Base-by-base conservation (phyloP, 2,888 invertebrate species). In the Oxyscelio sp. region DNA sequence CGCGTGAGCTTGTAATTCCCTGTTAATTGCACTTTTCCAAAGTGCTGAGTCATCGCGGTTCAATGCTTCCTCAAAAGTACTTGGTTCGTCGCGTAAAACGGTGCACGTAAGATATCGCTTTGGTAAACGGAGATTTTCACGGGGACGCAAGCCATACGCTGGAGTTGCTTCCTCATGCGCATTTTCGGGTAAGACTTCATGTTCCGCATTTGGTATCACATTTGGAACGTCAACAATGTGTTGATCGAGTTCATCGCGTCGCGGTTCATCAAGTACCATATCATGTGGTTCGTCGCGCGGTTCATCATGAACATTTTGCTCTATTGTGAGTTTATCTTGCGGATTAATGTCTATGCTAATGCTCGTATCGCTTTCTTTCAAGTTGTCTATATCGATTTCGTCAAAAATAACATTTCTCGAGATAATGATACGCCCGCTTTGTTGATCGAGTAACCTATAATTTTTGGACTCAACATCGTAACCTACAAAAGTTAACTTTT, bases 381-480 rank as follows among this genome's bases (percentile, higher is more conserved):
- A 4, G 27, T 6, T 27, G 27, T 27, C 27, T 27, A 6, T 5
- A 4, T 27, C 27, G 6, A 11, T 2, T 8, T 34, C 11, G 11
- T 11, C 2, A 5, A 34, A 73, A 38, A 56, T 68, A 0, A 75
- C 74, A n/a, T 48, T 73, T 50, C 65, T 63, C 4, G 74, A 74
- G 11, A 77, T 31, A 0, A 15, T 48, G 15, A 79, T 43, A 0
- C 63, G 38, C 1, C 31, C 38, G 1, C 50, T 74, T 40, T 15
- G n/a, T 21, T 38, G 17, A 34, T 78, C 11, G 48, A 78, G 54
- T 1, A 79, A 34, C 22, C 83, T 22, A 38, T 79, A 83, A 45
- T 78, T 73, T 17, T 59, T 34, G 0, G 73, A 78, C 11, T 83
- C 71, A n/a, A n/a, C n/a, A n/a, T 82, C 65, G 31, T 86, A 86